Evolutionary conservation across 2,888 invertebrate genomes (phyloP).

Genomic region (Pterobdella sp.): DNA sequence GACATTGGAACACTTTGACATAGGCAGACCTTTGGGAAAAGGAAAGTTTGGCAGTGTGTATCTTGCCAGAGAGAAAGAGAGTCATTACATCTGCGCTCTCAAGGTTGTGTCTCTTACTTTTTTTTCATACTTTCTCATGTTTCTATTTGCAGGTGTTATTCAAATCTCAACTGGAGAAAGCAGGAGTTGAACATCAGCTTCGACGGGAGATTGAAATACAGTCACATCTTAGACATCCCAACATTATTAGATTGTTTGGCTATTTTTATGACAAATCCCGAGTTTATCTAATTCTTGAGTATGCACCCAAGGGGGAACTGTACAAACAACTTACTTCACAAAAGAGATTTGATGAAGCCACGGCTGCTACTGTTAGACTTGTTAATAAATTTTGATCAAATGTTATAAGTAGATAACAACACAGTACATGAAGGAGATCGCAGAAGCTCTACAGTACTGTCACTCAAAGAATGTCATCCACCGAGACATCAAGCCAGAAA

Average conservation of each 20-base stretch:
- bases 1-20: constrained; percentile 79
- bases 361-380: constrained; percentile 55
- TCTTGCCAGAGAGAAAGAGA: constrained; percentile 79
- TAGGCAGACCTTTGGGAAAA: constrained; percentile 82
- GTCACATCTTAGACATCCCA: constrained; percentile 82
- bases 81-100: constrained; percentile 60
- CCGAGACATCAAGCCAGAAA: constrained; percentile 88
- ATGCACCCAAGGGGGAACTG: constrained; percentile 77
- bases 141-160: constrained; percentile 54
- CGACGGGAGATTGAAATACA: constrained; percentile 95
- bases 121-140: too few relatives aligned
- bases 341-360: constrained; percentile 66
- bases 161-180: constrained; percentile 77
- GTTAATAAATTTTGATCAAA: too few relatives aligned
- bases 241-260: constrained; percentile 84
- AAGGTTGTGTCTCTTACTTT: too few relatives aligned
- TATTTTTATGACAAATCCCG: constrained; percentile 88
- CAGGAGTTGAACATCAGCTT: constrained; percentile 84
- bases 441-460: constrained; percentile 78
- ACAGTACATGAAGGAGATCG: constrained; percentile 72
- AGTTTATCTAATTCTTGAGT: constrained; percentile 89
- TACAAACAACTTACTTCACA: constrained; percentile 67
- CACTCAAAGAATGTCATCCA: constrained; percentile 86
- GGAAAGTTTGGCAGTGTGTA: constrained; percentile 97
- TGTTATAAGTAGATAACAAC: too few relatives aligned